Evolutionary conservation across 1,140 invertebrate species (phyloP).

Genomic region (Globodera rostochiensis): DNA sequence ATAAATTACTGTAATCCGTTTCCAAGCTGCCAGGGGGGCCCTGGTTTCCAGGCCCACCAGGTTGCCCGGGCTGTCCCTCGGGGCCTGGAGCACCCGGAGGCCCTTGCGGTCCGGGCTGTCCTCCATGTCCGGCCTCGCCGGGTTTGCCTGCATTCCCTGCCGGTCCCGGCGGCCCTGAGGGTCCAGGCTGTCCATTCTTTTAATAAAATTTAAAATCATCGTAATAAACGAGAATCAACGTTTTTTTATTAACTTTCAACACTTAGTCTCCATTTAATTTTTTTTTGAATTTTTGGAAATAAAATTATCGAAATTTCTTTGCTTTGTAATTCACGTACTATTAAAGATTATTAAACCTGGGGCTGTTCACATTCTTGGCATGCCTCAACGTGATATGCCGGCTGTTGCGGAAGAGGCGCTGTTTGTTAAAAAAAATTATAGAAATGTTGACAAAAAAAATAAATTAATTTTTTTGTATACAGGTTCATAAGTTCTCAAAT

Average conservation of each 20-base stretch:
- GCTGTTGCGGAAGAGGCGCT: constrained; percentile 8
- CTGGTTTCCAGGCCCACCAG: constrained; percentile 19
- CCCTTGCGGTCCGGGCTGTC: constrained; percentile 22
- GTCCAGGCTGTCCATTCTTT: constrained; percentile 8
- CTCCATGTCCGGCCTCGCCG: not conserved
- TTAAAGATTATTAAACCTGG: not conserved
- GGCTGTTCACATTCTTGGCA: constrained; percentile 16
- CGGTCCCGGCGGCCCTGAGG: too few species aligned
- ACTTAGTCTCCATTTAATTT: too few species aligned
- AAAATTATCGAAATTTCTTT: too few species aligned
- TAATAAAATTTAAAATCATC: not conserved
- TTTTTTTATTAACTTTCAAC: too few species aligned
- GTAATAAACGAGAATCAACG: too few species aligned
- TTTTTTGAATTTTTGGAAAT: too few species aligned
- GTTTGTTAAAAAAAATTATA: not conserved
- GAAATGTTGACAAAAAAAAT: not conserved
- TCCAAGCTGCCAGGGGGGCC: constrained; percentile 35
- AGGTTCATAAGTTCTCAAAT: not conserved
- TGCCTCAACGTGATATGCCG: constrained; percentile 8
- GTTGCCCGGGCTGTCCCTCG: constrained; percentile 17
- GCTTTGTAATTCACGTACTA: too few species aligned
- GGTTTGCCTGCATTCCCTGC: not conserved
- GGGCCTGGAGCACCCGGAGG: constrained; percentile 29
- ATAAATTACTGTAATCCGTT: not conserved
- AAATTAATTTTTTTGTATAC: too few species aligned